Conservation (phyloP, 2,888 invertebrate species). For the Synergus itoensis region DNA sequence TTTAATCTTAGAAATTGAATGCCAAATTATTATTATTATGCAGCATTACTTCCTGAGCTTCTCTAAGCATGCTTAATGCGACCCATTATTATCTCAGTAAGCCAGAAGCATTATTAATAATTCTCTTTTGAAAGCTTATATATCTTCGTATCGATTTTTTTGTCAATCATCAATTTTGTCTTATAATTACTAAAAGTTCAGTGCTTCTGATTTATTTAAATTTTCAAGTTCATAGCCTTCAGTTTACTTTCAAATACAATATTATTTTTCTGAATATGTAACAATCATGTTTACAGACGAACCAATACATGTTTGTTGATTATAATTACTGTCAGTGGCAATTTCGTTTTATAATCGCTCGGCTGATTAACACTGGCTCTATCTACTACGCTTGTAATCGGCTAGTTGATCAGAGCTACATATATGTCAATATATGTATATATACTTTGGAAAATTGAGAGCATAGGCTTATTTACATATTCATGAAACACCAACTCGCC, state of each 20-base stretch:
- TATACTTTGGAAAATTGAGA: background rate
- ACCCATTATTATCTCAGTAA: background rate
- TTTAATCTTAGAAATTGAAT: no score
- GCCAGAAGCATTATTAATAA: background rate
- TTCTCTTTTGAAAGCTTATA: background rate
- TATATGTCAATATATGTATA: no score
- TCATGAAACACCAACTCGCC: background rate
- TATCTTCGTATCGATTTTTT: background rate
- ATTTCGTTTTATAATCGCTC: background rate
- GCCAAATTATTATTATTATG: background rate
- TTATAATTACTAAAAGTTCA: background rate
- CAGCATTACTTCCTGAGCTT: background rate
- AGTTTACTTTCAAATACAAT: background rate
- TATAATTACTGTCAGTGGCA: background rate
- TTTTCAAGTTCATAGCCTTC: background rate
- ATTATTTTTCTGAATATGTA: background rate
- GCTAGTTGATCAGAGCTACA: no score
- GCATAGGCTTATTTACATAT: background rate
- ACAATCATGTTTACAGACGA: background rate
- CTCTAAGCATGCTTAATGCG: background rate
- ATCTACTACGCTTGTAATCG: background rate
- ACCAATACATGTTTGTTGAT: background rate
- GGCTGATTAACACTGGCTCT: background rate
- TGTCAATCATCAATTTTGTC: background rate
- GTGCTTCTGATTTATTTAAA: background rate